Percentiles rank a stretch among this genome's conserved stretches.
These are phyloP conservation scores for Agonopterix subpropinquella DNA, from an alignment of 2,888 invertebrate genomes.

Conservation along the genomic window DNA sequence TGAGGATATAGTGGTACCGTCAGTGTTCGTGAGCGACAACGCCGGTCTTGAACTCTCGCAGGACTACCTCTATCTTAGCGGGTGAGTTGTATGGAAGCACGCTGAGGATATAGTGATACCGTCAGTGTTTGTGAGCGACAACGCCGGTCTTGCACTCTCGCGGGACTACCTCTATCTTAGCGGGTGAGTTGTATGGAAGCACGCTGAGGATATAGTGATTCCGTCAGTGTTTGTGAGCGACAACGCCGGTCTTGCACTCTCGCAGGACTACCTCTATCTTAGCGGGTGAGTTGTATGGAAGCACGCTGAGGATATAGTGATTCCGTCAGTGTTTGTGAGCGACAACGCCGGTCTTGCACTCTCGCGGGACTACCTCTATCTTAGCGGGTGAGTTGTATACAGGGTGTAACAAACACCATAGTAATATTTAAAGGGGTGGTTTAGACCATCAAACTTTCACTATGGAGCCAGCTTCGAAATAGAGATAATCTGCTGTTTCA, in stretches of 20 bases:
- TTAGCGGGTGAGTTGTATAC: conserved; percentile 51
- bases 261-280: conserved; percentile 74
- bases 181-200: conserved; percentile 64
- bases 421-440: too few species aligned
- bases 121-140: conserved; percentile 87
- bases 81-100: conserved; percentile 70
- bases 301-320: conserved; percentile 79
- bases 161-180: conserved; percentile 77
- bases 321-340: conserved; percentile 90
- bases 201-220: conserved; percentile 80
- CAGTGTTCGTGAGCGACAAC: conserved; percentile 87
- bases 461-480: too few species aligned
- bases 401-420: too few species aligned
- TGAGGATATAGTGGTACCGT: conserved; percentile 82
- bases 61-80: conserved; percentile 77
- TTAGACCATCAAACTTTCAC: too few species aligned
- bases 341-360: conserved; percentile 81
- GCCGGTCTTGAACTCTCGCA: conserved; percentile 78
- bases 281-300: conserved; percentile 63
- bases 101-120: conserved; percentile 82
- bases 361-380: conserved; percentile 76
- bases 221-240: conserved; percentile 90
- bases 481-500: too few species aligned
- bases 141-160: conserved; percentile 78
- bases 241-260: conserved; percentile 79